These are phyloP conservation scores for Urosaurus nigricauda DNA, from an alignment of 2,797 vertebrate species.

Conservation along the genomic window DNA sequence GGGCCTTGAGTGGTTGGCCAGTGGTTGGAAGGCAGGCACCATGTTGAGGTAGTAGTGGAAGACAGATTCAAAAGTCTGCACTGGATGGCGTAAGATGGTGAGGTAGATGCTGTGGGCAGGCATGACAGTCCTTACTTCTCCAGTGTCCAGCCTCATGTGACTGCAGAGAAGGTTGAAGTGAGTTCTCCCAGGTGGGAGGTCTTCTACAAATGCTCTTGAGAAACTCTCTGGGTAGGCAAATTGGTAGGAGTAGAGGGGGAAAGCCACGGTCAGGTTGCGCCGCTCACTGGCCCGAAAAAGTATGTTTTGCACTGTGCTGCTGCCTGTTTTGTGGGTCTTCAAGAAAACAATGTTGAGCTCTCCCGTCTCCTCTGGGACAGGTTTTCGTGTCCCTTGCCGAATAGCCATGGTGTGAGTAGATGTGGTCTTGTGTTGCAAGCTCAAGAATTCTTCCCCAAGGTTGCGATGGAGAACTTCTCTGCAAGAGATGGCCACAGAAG, in stretches of 20 bases:
- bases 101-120: slow-evolving; percentile 61
- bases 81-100: slow-evolving; percentile 41
- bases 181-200: slow-evolving; percentile 50
- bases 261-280: slow-evolving; percentile 63
- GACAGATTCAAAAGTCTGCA: slow-evolving; percentile 61
- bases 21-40: slow-evolving; percentile 60
- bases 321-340: slow-evolving; percentile 69
- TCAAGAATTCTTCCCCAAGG: background rate
- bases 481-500: background rate
- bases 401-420: background rate
- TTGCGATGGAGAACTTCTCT: background rate
- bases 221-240: slow-evolving; percentile 68
- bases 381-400: background rate
- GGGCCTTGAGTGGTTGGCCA: slow-evolving; percentile 23
- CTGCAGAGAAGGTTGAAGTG: slow-evolving; percentile 70
- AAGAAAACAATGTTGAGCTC: slow-evolving; percentile 56
- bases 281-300: slow-evolving; percentile 65
- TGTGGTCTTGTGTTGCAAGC: background rate
- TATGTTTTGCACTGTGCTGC: slow-evolving; percentile 72
- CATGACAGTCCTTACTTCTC: slow-evolving; percentile 56
- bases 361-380: background rate
- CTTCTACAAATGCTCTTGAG: slow-evolving; percentile 62
- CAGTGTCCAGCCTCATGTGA: slow-evolving; percentile 62
- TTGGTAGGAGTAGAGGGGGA: slow-evolving; percentile 64
- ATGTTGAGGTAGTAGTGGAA: slow-evolving; percentile 65